Percentiles rank a stretch among this genome's conserved stretches.
Evolutionary conservation across 2,113 vertebrate genomes (phyloP).

Genomic region (Ochotona curzoniae): DNA sequence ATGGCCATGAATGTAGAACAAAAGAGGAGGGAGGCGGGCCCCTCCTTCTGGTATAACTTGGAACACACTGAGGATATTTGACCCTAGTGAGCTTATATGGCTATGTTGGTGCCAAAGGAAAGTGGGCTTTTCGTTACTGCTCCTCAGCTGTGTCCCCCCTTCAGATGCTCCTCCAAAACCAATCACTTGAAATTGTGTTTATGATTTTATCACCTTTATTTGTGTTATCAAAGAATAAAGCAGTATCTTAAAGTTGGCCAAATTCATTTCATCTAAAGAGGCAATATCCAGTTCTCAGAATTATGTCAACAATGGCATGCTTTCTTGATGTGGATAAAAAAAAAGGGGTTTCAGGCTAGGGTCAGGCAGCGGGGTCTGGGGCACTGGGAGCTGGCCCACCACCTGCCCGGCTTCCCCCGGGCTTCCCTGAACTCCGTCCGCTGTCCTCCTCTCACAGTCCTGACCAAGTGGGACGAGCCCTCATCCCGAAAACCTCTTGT

Average conservation of each 20-base stretch:
- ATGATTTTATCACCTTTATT: background rate
- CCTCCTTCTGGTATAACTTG: background rate
- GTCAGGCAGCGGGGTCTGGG: accelerated
- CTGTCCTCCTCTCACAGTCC: too few relatives aligned
- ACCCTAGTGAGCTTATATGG: background rate
- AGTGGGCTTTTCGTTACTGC: background rate
- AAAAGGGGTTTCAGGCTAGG: background rate
- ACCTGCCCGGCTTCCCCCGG: background rate
- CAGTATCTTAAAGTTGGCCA: background rate
- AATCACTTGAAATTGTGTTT: background rate
- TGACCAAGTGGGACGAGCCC: background rate
- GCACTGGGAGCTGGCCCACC: accelerated
- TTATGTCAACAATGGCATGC: background rate
- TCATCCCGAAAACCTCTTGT: background rate
- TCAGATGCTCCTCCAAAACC: background rate
- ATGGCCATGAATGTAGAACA: background rate
- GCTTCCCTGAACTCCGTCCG: background rate
- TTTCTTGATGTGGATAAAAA: background rate
- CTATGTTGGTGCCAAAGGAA: slow-evolving; percentile 33
- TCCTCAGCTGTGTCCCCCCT: background rate
- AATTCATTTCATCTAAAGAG: slow-evolving; percentile 1
- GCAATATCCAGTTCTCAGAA: background rate
- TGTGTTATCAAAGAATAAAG: slow-evolving; percentile 45
- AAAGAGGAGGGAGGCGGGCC: too few relatives aligned
- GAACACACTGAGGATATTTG: background rate